Percentiles rank a stretch among this genome's conserved stretches.
These are phyloP conservation scores for Trachymyrmex cornetzi DNA, from an alignment of 1,140 invertebrate genomes.

Conservation along the genomic window DNA sequence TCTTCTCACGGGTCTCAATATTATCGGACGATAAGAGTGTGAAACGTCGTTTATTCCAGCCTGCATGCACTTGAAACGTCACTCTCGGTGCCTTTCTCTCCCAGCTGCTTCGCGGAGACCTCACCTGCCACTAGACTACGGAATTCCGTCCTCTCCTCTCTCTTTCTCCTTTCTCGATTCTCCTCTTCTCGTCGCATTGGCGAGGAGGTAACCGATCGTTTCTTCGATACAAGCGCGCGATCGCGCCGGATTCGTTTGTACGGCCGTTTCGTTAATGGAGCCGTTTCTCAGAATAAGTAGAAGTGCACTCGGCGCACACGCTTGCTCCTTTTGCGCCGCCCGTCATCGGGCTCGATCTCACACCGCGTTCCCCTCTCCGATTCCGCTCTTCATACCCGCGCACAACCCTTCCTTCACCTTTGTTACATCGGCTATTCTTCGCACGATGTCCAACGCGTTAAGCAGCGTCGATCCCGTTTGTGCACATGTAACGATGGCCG, in stretches of 20 bases:
- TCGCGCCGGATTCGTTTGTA: conserved; percentile 74
- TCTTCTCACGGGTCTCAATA: conserved; percentile 21
- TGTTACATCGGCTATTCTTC: conserved; percentile 60
- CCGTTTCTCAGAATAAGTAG: conserved; percentile 78
- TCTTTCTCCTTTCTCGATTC: conserved; percentile 46
- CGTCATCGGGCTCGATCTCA: conserved; percentile 71
- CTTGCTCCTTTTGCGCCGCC: conserved; percentile 64
- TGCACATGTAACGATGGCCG: conserved; percentile 31
- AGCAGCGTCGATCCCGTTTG: conserved; percentile 52
- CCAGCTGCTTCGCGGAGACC: conserved; percentile 49
- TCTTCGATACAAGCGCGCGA: conserved; percentile 71
- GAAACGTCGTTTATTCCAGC: conserved; percentile 6
- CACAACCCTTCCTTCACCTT: conserved; percentile 43
- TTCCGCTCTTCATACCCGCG: conserved; percentile 13
- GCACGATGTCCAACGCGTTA: conserved; percentile 37
- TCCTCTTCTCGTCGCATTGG: conserved; percentile 17
- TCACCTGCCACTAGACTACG: conserved; percentile 57
- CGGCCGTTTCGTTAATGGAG: conserved; percentile 78
- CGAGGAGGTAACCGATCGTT: conserved; percentile 72
- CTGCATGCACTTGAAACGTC: conserved; percentile 15
- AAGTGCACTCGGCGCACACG: conserved; percentile 50
- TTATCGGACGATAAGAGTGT: conserved; percentile 1
- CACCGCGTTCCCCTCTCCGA: conserved; percentile 30
- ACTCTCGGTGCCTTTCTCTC: conserved; percentile 35
- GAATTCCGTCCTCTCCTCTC: conserved; percentile 43